phyloP scores from a whole-genome alignment of 2,797 vertebrate species.

The Enteromius paludinosus region DNA sequence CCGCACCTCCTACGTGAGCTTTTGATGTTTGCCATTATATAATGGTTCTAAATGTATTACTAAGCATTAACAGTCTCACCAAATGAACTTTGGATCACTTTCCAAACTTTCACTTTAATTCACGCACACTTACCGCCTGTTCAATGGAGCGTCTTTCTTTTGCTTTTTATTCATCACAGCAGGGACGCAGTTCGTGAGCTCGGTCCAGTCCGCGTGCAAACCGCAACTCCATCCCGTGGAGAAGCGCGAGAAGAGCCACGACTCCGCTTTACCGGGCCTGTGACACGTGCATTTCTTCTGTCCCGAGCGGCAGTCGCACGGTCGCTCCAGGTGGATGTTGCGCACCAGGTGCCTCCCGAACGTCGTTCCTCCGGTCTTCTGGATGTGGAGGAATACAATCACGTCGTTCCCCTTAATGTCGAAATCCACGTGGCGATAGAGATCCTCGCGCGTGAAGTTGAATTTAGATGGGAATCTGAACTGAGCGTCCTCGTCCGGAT shows the following conservation, averaged over 20 bases:
- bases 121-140: slow-evolving; percentile 74
- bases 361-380: slow-evolving; percentile 96
- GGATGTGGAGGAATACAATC: slow-evolving; percentile 95
- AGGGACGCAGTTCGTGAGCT: slow-evolving; percentile 92
- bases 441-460: slow-evolving; percentile 86
- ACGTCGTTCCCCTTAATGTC: slow-evolving; percentile 89
- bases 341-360: slow-evolving; percentile 92
- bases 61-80: background rate
- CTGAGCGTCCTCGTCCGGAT: slow-evolving; percentile 73
- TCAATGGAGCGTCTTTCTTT: slow-evolving; percentile 76
- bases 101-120: background rate
- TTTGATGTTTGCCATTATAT: background rate
- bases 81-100: background rate
- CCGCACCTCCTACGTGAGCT: too few species aligned
- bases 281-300: slow-evolving; percentile 94
- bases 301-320: slow-evolving; percentile 88
- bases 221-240: slow-evolving; percentile 97
- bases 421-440: slow-evolving; percentile 86
- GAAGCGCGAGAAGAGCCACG: slow-evolving; percentile 96
- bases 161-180: slow-evolving; percentile 86
- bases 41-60: background rate
- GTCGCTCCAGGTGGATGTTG: slow-evolving; percentile 93
- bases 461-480: slow-evolving; percentile 78
- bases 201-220: slow-evolving; percentile 95
- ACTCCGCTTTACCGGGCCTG: slow-evolving; percentile 89